Evolutionary conservation across 2,888 invertebrate genomes (phyloP), one percentile per base, ranked within the genome.

Genomic region (Drosophila siamana): DNA sequence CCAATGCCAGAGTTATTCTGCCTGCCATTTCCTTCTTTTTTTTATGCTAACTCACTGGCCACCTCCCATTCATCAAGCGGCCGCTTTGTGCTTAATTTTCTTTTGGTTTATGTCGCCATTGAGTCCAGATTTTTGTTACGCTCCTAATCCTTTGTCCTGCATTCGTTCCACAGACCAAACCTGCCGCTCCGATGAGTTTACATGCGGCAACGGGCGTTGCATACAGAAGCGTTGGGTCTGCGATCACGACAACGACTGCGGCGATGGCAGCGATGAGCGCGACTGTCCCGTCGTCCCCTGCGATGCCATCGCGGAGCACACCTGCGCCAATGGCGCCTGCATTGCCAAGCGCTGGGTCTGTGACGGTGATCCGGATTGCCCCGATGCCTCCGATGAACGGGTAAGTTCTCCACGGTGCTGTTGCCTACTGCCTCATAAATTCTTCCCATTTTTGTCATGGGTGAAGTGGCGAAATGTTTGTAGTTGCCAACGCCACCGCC

Each of bases 121-220:
- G 50, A 56, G n/a, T 28, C 19, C 19, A 43, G 28, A 46, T 51
- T 43, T 54, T 28, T 30, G 41, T 56, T 47, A 41, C 43, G 43
- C 28, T 55, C 40, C 61, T 69, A 77, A 87, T 81, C 66, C 67
- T 22, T 62, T 74, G 69, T 69, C 13, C 43, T 30, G 48, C 44
- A 11, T 40, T 67, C 36, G 46, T 54, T 69, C 44, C 36, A 40
- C 33, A 97, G 97, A 97, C 94, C 96, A 97, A 91, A 98, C 98
- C n/a, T 98, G 98, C 92, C 95, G 97, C 79, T 95, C 96, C 63
- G 97, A 97, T 91, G 97, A 98, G 92, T 98, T 97, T 91, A 97
- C 97, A n/a, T 98, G 98, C 92, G 95, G 94, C 57, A 97, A 97
- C 91, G 97, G 97, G 60, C 96, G 96, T 89, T 98, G 98, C 92